Percentiles rank a stretch among this genome's conserved stretches.
Conservation (phyloP, 2,888 invertebrate genomes). For the Philhelius pedissequus region DNA sequence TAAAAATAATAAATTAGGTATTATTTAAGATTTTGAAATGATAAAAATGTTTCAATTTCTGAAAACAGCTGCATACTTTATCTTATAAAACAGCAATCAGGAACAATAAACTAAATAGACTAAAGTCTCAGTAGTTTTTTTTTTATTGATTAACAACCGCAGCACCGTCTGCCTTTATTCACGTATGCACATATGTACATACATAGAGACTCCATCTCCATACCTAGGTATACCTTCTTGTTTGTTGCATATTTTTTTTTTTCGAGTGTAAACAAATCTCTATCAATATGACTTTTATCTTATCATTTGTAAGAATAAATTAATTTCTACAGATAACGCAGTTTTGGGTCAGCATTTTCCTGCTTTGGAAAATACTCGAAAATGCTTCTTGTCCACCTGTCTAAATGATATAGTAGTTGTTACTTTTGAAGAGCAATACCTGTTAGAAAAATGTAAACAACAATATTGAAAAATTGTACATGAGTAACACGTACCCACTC, state of each 20-base stretch:
- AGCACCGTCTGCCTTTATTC: not conserved
- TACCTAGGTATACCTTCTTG: too few species aligned
- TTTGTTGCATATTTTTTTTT: too few species aligned
- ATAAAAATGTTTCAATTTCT: not conserved
- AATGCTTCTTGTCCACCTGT: not conserved
- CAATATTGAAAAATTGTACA: not conserved
- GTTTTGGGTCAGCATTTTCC: not conserved
- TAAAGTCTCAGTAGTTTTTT: not conserved
- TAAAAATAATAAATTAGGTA: not conserved
- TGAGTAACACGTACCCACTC: not conserved
- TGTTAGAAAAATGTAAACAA: not conserved
- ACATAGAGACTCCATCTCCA: too few species aligned
- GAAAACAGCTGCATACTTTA: not conserved
- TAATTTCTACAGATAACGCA: not conserved
- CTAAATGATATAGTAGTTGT: not conserved
- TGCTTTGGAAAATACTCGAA: not conserved
- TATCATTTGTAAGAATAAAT: not conserved
- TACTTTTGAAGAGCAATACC: not conserved
- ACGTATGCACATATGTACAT: not conserved
- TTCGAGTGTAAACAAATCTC: too few species aligned
- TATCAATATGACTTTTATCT: not conserved
- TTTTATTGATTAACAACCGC: not conserved
- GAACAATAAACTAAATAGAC: not conserved
- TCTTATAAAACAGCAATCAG: not conserved
- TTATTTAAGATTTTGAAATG: not conserved